Percentiles rank a stretch among this genome's conserved stretches.
Evolutionary conservation across 2,888 invertebrate genomes (phyloP).

Genomic region (Leptopterna dolabrata): DNA sequence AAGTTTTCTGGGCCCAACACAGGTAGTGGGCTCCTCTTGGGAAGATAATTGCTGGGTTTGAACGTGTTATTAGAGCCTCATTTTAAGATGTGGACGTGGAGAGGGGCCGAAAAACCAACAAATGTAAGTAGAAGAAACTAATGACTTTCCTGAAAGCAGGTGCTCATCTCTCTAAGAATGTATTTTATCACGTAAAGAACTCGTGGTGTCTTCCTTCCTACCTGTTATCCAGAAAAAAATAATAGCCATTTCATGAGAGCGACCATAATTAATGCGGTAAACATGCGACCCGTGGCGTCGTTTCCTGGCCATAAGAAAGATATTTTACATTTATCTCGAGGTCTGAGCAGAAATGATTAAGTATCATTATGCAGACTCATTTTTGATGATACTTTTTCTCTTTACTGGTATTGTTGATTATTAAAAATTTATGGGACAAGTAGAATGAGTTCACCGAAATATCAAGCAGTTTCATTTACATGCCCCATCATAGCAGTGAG

Average conservation of each 20-base stretch:
- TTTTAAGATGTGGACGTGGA: conserved; percentile 18
- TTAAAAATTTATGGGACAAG: too few relatives aligned
- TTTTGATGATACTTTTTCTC: too few relatives aligned
- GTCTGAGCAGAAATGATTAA: too few relatives aligned
- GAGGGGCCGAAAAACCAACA: conserved; percentile 51
- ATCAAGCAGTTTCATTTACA: too few relatives aligned
- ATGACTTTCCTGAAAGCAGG: conserved; percentile 54
- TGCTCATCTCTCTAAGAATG: conserved; percentile 47
- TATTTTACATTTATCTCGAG: background rate
- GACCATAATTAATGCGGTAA: conserved; percentile 8
- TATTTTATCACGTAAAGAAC: conserved; percentile 50
- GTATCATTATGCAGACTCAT: too few relatives aligned
- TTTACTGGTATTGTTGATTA: too few relatives aligned
- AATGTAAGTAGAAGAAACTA: conserved; percentile 49
- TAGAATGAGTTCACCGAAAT: too few relatives aligned
- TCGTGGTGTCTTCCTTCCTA: background rate
- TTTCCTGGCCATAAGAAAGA: background rate
- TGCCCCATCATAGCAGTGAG: too few relatives aligned
- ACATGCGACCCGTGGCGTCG: conserved; percentile 1
- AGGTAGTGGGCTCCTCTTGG: conserved; percentile 41
- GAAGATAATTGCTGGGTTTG: conserved; percentile 47
- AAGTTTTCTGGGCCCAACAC: conserved; percentile 30
- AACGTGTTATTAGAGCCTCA: conserved; percentile 52
- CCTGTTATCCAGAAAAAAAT: conserved; percentile 30
- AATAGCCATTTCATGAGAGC: conserved; percentile 22